Percentiles rank a stretch among this genome's conserved stretches.
Evolutionary conservation across 2,113 vertebrate genomes (phyloP).

Genomic region (Seriola quinqueradiata): DNA sequence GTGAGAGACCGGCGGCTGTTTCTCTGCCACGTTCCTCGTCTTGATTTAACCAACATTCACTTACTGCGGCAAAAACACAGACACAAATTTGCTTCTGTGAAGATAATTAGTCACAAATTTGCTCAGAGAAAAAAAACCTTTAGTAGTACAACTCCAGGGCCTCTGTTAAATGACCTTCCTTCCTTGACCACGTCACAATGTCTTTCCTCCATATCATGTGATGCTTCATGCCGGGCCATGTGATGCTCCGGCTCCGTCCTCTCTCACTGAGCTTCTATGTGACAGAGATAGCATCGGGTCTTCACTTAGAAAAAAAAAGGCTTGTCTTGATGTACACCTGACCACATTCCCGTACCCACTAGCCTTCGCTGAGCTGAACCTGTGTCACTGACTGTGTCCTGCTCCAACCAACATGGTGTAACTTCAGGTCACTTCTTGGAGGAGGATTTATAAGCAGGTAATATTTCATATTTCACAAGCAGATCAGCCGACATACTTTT

Average conservation of each 20-base stretch:
- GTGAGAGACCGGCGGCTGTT: neutral
- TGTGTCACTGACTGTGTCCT: conserved; percentile 40
- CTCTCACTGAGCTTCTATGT: conserved; percentile 26
- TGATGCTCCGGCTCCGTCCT: conserved; percentile 36
- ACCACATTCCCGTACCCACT: conserved; percentile 34
- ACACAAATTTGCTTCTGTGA: conserved; percentile 14
- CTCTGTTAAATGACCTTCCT: conserved; percentile 16
- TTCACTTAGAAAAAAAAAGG: conserved; percentile 18
- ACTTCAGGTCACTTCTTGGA: neutral
- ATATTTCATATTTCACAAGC: too few species aligned
- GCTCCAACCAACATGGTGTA: neutral
- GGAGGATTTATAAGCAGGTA: neutral
- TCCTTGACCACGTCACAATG: conserved; percentile 44
- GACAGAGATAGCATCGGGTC: conserved; percentile 47
- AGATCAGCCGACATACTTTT: neutral
- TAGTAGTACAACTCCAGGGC: conserved; percentile 22
- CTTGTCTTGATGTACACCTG: conserved; percentile 36
- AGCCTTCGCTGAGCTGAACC: conserved; percentile 38
- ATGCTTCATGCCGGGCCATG: conserved; percentile 62
- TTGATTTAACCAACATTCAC: neutral
- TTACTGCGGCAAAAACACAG: neutral
- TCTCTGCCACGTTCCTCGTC: neutral
- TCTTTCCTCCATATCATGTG: conserved; percentile 63
- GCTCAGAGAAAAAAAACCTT: conserved; percentile 25
- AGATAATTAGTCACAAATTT: neutral